A percentile compares a stretch with the other conserved stretches of the same genome.
phyloP scores from a whole-genome alignment of 2,888 invertebrate species.

The Rutpela maculata region DNA sequence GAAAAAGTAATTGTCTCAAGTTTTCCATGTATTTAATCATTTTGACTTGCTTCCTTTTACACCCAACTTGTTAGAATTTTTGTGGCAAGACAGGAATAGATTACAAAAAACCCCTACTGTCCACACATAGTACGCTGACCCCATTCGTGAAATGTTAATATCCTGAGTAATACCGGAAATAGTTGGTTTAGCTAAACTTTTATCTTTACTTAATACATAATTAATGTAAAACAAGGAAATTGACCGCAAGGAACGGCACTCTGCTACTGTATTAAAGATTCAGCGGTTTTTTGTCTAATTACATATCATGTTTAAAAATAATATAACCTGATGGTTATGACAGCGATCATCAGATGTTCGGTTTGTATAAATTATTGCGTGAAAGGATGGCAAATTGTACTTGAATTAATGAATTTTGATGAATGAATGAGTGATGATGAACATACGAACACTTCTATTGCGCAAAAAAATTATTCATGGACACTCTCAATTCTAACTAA shows the following conservation, averaged over 20 bases:
- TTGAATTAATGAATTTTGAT: no score
- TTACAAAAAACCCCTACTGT: neutral
- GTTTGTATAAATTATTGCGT: no score
- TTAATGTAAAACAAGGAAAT: neutral
- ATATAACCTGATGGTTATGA: neutral
- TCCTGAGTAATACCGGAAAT: slow-evolving; percentile 1
- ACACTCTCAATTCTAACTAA: no score
- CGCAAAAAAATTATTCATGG: no score
- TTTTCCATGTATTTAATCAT: no score
- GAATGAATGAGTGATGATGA: no score
- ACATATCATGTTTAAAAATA: neutral
- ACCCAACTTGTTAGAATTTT: neutral
- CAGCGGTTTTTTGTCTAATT: neutral
- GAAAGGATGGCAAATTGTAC: no score
- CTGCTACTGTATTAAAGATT: neutral
- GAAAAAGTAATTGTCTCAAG: no score
- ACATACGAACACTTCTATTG: no score
- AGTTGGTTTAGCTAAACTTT: neutral
- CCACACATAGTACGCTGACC: neutral
- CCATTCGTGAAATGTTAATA: neutral
- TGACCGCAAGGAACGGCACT: neutral
- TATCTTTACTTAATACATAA: neutral
- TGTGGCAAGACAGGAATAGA: neutral
- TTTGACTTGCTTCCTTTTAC: neutral
- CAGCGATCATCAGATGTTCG: no score